Evolutionary conservation across 1,140 invertebrate genomes (phyloP).

Genomic region (Rhopalosiphum maidis): DNA sequence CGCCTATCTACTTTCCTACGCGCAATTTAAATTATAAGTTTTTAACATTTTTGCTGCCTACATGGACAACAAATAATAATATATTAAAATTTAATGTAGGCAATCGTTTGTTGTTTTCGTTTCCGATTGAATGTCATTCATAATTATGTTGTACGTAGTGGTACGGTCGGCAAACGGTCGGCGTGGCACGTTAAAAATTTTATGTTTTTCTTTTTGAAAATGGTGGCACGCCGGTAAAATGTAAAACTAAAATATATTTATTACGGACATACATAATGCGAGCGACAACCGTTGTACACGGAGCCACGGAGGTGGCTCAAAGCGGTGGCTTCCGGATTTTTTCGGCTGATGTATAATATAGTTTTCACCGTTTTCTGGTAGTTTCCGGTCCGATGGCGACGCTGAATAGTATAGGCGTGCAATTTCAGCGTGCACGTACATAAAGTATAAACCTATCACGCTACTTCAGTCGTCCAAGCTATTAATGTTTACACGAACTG

Average conservation of each 20-base stretch:
- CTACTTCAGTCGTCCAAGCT: not conserved
- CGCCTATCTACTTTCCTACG: too few relatives aligned
- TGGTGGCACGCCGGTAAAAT: not conserved
- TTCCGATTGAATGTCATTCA: too few relatives aligned
- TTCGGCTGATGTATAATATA: not conserved
- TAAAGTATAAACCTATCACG: not conserved
- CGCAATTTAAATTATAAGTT: too few relatives aligned
- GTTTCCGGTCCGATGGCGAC: slow-evolving; percentile 8
- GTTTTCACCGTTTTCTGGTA: not conserved
- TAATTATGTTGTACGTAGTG: too few relatives aligned
- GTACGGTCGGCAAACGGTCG: too few relatives aligned
- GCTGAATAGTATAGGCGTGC: not conserved
- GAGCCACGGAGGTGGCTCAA: too few relatives aligned
- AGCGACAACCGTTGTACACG: not conserved
- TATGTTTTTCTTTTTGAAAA: not conserved
- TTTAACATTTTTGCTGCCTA: too few relatives aligned
- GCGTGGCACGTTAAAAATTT: not conserved
- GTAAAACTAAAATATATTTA: not conserved
- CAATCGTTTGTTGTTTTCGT: too few relatives aligned
- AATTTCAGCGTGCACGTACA: not conserved
- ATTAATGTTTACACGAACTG: not conserved
- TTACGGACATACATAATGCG: not conserved
- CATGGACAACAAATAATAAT: too few relatives aligned
- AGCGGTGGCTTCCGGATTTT: not conserved
- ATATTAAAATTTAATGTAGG: too few relatives aligned